Evolutionary conservation across 2,888 invertebrate genomes (phyloP).

Genomic region (Ophion costatus): DNA sequence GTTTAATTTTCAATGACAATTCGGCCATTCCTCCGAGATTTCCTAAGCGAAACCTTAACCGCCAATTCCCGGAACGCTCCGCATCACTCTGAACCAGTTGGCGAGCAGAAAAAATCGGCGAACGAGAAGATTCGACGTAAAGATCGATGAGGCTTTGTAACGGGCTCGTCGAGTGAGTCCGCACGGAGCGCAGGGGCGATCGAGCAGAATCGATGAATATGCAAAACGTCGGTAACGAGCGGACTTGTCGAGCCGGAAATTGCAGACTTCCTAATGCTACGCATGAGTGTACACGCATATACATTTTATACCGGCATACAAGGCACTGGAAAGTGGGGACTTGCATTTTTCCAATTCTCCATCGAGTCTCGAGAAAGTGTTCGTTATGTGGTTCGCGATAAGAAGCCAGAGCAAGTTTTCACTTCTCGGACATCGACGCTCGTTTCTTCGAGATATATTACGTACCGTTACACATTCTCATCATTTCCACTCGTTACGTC

Average conservation of each 20-base stretch:
- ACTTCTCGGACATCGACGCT: constrained; percentile 57
- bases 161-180: constrained; percentile 5
- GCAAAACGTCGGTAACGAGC: constrained; percentile 54
- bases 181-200: constrained; percentile 9
- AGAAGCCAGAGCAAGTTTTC: constrained; percentile 61
- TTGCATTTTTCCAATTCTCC: constrained; percentile 55
- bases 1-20: not conserved
- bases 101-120: not conserved
- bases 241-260: constrained; percentile 62
- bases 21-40: not conserved
- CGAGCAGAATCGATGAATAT: constrained; percentile 59
- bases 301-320: constrained; percentile 36
- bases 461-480: constrained; percentile 36
- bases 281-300: constrained; percentile 58
- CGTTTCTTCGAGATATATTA: constrained; percentile 50
- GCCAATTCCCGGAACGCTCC: constrained; percentile 68
- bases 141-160: constrained; percentile 7
- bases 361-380: constrained; percentile 59
- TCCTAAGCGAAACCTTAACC: constrained; percentile 70
- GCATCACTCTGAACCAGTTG: constrained; percentile 55
- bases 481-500: constrained; percentile 54
- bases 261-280: constrained; percentile 62
- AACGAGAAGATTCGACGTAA: not conserved
- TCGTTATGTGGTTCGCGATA: constrained; percentile 60
- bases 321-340: constrained; percentile 22